phyloP scores from a whole-genome alignment of 2,113 vertebrate species.

The Merops nubicus region DNA sequence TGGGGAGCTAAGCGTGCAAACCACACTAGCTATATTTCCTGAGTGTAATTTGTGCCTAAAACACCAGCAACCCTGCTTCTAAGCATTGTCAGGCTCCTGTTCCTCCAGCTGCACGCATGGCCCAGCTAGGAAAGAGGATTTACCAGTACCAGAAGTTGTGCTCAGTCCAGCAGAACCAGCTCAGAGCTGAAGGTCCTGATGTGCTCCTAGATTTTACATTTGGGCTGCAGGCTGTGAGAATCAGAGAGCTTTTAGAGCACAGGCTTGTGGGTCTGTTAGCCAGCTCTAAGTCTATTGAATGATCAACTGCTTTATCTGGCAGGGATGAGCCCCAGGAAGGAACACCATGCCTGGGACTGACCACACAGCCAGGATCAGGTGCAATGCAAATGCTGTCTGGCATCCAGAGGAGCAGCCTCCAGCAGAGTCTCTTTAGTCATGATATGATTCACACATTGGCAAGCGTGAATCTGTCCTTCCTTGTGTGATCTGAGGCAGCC shows the following conservation, averaged over 20 bases:
- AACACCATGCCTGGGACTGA: fast-evolving
- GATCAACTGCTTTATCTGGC: not conserved
- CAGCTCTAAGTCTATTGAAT: not conserved
- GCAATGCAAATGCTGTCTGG: not conserved
- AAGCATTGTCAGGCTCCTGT: not conserved
- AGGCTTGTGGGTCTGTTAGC: not conserved
- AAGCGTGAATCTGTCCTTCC: not conserved
- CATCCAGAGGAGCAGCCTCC: not conserved
- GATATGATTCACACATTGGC: not conserved
- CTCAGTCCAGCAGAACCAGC: not conserved
- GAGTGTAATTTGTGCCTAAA: not conserved
- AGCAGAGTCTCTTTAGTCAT: not conserved
- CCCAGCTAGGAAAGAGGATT: not conserved
- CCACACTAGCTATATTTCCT: not conserved
- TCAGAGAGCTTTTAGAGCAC: not conserved
- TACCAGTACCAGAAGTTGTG: fast-evolving
- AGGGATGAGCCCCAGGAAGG: not conserved
- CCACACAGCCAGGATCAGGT: not conserved
- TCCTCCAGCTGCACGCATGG: not conserved
- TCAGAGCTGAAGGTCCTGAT: not conserved
- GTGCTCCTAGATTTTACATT: not conserved
- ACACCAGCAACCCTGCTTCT: not conserved
- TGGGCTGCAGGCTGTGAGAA: not conserved
- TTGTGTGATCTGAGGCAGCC: not conserved
- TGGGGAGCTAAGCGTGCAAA: not conserved